phyloP scores from a whole-genome alignment of 1,140 invertebrate species.

The Diabrotica virgifera region DNA sequence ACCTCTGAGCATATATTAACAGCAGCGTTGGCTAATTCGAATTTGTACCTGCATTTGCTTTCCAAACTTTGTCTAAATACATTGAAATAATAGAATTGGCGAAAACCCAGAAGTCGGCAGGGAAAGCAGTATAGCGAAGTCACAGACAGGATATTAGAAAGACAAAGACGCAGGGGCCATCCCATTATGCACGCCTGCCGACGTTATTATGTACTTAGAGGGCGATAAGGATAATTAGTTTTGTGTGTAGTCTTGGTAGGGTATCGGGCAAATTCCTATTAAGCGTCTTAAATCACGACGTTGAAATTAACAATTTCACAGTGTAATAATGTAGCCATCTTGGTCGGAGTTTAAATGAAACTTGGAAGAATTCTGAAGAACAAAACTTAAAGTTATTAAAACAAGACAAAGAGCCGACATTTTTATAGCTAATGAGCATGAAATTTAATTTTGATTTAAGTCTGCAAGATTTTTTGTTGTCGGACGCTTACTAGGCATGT shows the following conservation, averaged over 20 bases:
- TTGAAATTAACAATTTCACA: slow-evolving; percentile 40
- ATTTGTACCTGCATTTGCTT: too few species aligned
- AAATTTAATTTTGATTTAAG: too few species aligned
- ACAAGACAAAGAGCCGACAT: too few species aligned
- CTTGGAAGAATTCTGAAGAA: too few species aligned
- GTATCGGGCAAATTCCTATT: slow-evolving; percentile 36
- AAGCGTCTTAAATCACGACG: slow-evolving; percentile 32
- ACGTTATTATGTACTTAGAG: slow-evolving; percentile 36
- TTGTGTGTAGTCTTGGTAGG: slow-evolving; percentile 32
- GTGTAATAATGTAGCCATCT: slow-evolving; percentile 26
- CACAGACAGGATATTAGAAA: slow-evolving; percentile 29
- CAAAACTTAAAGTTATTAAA: too few species aligned
- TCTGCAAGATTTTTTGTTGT: too few species aligned
- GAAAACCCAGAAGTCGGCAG: not conserved
- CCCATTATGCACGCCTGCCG: slow-evolving; percentile 30
- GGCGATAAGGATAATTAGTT: slow-evolving; percentile 39
- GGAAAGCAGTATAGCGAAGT: not conserved
- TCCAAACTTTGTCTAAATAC: too few species aligned
- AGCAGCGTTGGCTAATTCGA: too few species aligned
- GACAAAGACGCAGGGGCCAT: slow-evolving; percentile 32
- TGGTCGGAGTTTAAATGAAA: too few species aligned
- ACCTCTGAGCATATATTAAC: too few species aligned
- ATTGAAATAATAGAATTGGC: not conserved
- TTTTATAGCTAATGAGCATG: too few species aligned
- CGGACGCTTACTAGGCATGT: too few species aligned